A percentile compares a stretch with the other conserved stretches of the same genome.
Evolutionary conservation across 2,888 invertebrate species (phyloP).

Genomic region (Julus scandinavius): DNA sequence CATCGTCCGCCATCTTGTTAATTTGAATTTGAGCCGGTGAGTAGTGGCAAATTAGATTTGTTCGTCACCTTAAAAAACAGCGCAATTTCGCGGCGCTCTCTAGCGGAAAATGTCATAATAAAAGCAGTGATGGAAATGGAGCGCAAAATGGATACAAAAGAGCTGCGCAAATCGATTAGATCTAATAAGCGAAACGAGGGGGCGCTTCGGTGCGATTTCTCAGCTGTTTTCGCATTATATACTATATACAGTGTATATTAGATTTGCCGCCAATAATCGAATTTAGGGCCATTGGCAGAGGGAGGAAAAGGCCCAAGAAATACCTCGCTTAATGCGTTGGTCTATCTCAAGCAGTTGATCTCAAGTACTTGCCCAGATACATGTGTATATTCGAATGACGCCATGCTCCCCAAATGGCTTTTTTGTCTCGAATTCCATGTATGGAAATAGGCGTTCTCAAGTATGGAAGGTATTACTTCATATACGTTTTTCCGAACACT

Average conservation of each 20-base stretch:
- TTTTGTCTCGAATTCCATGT: too few species aligned
- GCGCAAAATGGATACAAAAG: conserved; percentile 33
- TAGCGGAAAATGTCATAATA: conserved; percentile 19
- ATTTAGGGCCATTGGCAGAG: neutral
- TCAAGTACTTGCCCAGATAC: too few species aligned
- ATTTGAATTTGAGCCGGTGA: neutral
- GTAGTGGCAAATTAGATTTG: conserved; percentile 4
- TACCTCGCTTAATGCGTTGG: too few species aligned
- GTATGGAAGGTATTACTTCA: too few species aligned
- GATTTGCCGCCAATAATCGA: conserved; percentile 2
- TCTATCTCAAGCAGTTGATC: too few species aligned
- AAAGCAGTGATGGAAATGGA: neutral
- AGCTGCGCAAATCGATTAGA: conserved; percentile 33
- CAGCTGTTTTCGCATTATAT: neutral
- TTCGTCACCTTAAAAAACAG: neutral
- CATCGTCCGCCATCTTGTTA: neutral
- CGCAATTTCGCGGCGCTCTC: neutral
- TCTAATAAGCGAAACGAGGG: conserved; percentile 19
- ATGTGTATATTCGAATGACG: too few species aligned
- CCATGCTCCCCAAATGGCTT: too few species aligned
- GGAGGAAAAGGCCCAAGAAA: too few species aligned
- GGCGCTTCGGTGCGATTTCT: neutral
- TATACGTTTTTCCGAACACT: too few species aligned
- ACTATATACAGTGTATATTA: neutral
- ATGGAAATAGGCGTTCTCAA: too few species aligned